Evolutionary conservation across 2,797 vertebrate species (phyloP).

Genomic region (Neosalanx taihuensis): DNA sequence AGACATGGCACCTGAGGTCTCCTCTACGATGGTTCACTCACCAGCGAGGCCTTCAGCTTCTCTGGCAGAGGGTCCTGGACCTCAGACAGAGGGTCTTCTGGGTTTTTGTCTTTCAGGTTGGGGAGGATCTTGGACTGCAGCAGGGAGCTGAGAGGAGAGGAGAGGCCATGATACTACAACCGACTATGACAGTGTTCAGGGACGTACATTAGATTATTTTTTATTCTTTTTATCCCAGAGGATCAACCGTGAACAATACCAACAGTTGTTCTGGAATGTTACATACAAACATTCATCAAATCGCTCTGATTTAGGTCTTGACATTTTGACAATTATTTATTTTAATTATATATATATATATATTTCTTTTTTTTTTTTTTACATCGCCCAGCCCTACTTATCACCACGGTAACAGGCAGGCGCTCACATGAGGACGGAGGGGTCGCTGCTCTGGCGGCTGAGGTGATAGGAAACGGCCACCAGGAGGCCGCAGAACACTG

Average conservation of each 20-base stretch:
- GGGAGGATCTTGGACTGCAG: constrained; percentile 94
- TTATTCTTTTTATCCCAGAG: too few relatives aligned
- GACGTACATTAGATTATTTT: too few relatives aligned
- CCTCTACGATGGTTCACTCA: constrained; percentile 63
- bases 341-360: too few relatives aligned
- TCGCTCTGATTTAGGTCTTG: too few relatives aligned
- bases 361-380: too few relatives aligned
- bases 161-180: constrained; percentile 7
- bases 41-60: constrained; percentile 94
- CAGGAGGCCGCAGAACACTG: constrained; percentile 94
- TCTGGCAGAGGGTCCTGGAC: constrained; percentile 97
- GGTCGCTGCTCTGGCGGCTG: constrained; percentile 95
- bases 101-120: constrained; percentile 92
- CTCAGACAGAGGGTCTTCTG: constrained; percentile 93
- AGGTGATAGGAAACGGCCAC: constrained; percentile 97
- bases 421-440: constrained; percentile 94
- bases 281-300: too few relatives aligned
- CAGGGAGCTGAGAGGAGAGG: constrained; percentile 78
- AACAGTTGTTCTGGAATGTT: too few relatives aligned
- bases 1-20: background rate
- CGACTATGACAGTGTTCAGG: background rate
- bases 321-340: too few relatives aligned
- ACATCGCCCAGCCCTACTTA: too few relatives aligned
- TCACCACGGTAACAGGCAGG: background rate
- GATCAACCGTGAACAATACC: too few relatives aligned